phyloP scores from a whole-genome alignment of 2,888 invertebrate species.

The Allacma fusca region DNA sequence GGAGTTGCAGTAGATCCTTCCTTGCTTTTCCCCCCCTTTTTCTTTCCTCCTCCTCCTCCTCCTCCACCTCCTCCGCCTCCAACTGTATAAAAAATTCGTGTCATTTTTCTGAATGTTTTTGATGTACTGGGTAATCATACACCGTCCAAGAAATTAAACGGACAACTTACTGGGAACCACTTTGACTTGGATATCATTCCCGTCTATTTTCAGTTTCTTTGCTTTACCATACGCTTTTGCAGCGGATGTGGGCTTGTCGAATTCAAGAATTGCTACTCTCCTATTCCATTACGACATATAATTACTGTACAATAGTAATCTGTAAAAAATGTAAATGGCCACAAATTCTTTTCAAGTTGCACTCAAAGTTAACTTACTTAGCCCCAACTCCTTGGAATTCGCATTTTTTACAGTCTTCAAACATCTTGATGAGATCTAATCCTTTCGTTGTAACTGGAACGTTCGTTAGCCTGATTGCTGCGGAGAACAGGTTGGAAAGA shows the following conservation, averaged over 20 bases:
- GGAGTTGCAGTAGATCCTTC: no score
- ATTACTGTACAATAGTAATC: neutral
- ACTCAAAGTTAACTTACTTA: neutral
- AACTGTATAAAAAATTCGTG: no score
- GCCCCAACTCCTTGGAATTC: neutral
- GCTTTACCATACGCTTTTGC: constrained; percentile 6
- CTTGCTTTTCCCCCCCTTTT: no score
- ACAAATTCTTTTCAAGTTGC: neutral
- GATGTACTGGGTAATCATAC: no score
- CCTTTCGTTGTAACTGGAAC: neutral
- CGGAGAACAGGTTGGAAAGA: constrained; percentile 25
- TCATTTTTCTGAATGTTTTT: no score
- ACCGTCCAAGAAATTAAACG: no score
- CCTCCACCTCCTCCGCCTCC: no score
- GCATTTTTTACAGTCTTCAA: neutral
- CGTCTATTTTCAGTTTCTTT: neutral
- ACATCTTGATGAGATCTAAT: neutral
- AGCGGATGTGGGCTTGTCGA: neutral
- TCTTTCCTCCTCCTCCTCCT: no score
- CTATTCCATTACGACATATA: neutral
- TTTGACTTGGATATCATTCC: neutral
- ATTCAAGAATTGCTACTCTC: neutral
- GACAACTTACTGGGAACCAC: neutral
- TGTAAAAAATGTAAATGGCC: neutral
- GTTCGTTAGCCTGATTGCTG: neutral